Percentiles rank a stretch among this genome's conserved stretches.
Conservation (phyloP, 2,797 vertebrate genomes). For the Periophthalmus magnuspinnatus region DNA sequence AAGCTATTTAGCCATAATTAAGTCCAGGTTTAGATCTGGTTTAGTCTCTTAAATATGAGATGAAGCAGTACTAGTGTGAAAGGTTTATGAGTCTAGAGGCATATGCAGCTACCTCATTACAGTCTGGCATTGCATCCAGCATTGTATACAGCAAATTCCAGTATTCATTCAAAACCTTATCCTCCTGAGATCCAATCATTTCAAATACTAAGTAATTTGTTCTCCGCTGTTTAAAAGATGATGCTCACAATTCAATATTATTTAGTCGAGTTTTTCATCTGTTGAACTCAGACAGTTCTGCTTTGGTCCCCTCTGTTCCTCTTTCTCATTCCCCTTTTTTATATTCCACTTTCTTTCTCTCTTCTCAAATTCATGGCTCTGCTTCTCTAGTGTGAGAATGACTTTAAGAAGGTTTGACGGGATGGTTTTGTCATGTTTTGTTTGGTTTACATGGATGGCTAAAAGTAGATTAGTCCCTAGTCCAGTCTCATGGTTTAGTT, state of each 20-base stretch:
- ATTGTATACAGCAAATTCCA: too few relatives aligned
- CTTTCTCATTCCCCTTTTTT: constrained; percentile 1
- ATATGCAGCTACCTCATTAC: too few relatives aligned
- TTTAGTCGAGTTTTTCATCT: background rate
- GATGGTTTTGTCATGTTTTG: background rate
- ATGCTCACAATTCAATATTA: background rate
- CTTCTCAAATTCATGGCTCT: background rate
- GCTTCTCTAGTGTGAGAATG: background rate
- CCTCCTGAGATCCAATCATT: background rate
- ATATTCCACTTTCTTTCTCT: constrained; percentile 16
- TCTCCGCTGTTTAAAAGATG: background rate
- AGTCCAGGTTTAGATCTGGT: too few relatives aligned
- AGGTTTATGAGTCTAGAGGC: too few relatives aligned
- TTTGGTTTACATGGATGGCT: too few relatives aligned
- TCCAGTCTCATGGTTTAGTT: too few relatives aligned
- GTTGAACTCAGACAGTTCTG: background rate
- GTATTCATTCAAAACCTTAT: too few relatives aligned
- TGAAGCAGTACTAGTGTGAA: too few relatives aligned
- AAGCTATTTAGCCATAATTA: too few relatives aligned
- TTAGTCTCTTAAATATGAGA: too few relatives aligned
- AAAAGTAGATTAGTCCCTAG: too few relatives aligned
- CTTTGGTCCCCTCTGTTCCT: constrained; percentile 16
- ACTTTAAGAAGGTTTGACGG: background rate
- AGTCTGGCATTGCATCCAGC: too few relatives aligned
- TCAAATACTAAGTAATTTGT: background rate